Percentiles rank a stretch among this genome's conserved stretches.
Evolutionary conservation across 2,113 vertebrate species (phyloP).

Genomic region (Heterochromis multidens): DNA sequence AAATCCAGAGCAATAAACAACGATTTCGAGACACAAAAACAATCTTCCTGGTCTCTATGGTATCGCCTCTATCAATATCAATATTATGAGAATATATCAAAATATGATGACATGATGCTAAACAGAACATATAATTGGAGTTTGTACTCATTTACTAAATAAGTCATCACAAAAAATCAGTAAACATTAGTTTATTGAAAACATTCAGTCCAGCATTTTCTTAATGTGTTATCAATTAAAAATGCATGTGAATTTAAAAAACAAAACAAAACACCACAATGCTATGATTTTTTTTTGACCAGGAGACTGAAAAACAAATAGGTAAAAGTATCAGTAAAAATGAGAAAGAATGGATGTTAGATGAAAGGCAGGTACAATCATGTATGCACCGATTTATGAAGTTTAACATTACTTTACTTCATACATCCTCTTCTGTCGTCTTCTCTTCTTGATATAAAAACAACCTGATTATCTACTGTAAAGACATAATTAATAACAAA

Average conservation of each 20-base stretch:
- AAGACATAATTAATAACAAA: conserved; percentile 29
- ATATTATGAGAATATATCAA: background rate
- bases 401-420: conserved; percentile 28
- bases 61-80: background rate
- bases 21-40: background rate
- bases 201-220: conserved; percentile 67
- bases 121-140: background rate
- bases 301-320: background rate
- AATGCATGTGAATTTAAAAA: conserved; percentile 33
- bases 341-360: conserved; percentile 15
- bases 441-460: conserved; percentile 38
- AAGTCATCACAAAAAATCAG: conserved; percentile 32
- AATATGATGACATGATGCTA: background rate
- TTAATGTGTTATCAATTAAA: conserved; percentile 60
- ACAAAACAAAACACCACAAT: conserved; percentile 29
- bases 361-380: background rate
- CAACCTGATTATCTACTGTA: conserved; percentile 27
- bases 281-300: conserved; percentile 6
- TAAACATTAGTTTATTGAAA: conserved; percentile 76
- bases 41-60: background rate
- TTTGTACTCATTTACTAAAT: background rate
- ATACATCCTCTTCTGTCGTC: conserved; percentile 1
- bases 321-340: background rate
- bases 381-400: background rate
- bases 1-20: background rate